Base-by-base conservation (phyloP, 2,113 vertebrate species). In the Nettapus auritus region DNA sequence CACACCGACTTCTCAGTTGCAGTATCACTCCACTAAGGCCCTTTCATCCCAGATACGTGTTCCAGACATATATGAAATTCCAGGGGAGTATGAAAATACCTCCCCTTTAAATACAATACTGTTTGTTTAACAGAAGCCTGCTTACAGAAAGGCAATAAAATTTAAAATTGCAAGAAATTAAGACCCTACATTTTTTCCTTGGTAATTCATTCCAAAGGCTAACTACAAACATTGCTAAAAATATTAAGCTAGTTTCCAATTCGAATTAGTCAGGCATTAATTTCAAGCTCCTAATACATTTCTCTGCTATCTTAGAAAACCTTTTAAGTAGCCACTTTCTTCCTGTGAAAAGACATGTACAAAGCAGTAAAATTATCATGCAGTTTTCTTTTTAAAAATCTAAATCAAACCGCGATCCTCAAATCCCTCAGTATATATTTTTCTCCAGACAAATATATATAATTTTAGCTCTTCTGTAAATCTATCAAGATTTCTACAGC, bases 81-180 rank as follows among this genome's bases (percentile, higher is more conserved):
- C 48, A 38, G 50, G 19, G 23, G 5, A 62, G 40, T 25, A 56
- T 40, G 44, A 85, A 87, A 85, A 79, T 9, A 34, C 28, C 28
- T 64, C 52, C 22, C 23, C n/a, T 74, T 50, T 7, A 16, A 88
- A 73, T 0, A 0, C 2, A 80, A 70, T 2, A 19, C 8, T 34
- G 22, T 4, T 33, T 38, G 25, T 78, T 94, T 85, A 82, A 82
- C 18, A 80, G 81, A 90, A 73, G 7, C 4, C 7, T 85, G 8
- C 62, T 92, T 92, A 48, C 62, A 92, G 46, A 94, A 84, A 91
- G n/a, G 29, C 55, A 80, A 62, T 73, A 56, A 82, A 75, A 23
- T 40, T 76, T 34, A 63, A 68, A 38, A 78, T 63, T 88, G 86
- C 71, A 71, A 82, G 23, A 76, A 83, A 82, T 53, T 3, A 84